Evolutionary conservation across 2,113 vertebrate genomes (phyloP), one percentile per base, ranked within the genome.

Genomic region (Oriolus oriolus): DNA sequence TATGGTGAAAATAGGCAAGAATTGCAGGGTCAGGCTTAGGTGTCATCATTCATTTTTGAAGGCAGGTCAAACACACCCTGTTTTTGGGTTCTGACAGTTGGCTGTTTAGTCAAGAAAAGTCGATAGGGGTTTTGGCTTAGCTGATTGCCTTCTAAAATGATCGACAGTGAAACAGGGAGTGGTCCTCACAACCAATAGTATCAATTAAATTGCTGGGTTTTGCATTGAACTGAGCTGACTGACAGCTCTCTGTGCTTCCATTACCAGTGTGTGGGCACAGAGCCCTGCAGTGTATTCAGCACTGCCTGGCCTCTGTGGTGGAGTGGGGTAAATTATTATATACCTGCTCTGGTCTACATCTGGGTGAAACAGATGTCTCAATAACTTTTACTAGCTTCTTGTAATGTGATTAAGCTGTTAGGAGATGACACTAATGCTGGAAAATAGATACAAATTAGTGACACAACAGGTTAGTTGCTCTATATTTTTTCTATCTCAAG

Each of bases 401-500:
- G 9, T 78, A 45, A 66, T 59, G 47, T 44, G 24, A 52, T 82
- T 89, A 56, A 68, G 44, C 47, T 78, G 16, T 63, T 84, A 71
- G 47, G 7, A 9, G 28, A 35, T 77, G 64, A 54, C 0, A 1
- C 28, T 81, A 63, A 37, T 76, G 60, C 27, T 56, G 74, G 27
- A 86, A 94, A 87, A 89, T 37, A 82, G 57, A 56, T 70, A 75
- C 4, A 68, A 84, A 71, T 87, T 52, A 56, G 33, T 77, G 52
- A 87, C 37, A 47, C 31, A 78, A 44, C 21, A 20, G 14, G 17
- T 27, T 76, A 47, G 54, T 87, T 92, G 33, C 13, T 78, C 12
- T 57, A 1, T 5, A 56, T 76, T 74, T 74, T 81, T 42, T 16
- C 50, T 70, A n/a, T 27, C 22, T 79, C 0, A 0, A 3, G 9